These are phyloP conservation scores for Sesamia nonagrioides DNA, from an alignment of 1,140 invertebrate species.

Conservation along the genomic window DNA sequence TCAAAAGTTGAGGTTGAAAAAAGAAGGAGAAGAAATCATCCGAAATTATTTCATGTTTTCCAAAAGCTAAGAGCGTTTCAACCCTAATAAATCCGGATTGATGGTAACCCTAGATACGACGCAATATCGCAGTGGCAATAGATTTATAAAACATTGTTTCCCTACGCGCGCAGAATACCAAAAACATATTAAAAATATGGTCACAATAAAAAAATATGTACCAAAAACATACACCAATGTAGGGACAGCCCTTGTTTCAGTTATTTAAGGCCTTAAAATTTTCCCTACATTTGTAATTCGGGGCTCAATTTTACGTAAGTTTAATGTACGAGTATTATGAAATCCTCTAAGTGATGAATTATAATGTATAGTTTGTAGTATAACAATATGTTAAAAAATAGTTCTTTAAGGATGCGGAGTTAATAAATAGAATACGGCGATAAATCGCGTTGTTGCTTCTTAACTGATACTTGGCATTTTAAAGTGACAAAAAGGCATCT, in stretches of 20 bases:
- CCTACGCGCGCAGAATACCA: conserved; percentile 5
- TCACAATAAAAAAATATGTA: conserved; percentile 7
- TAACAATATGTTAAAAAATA: no score
- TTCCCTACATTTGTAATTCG: conserved; percentile 28
- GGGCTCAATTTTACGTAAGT: conserved; percentile 19
- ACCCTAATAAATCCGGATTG: conserved; percentile 39
- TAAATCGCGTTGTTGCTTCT: no score
- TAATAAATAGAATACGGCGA: neutral
- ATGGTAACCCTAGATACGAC: conserved; percentile 39
- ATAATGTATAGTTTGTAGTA: conserved; percentile 37
- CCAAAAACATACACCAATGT: neutral
- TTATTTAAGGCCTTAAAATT: conserved; percentile 33
- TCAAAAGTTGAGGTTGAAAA: no score
- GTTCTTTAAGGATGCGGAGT: neutral
- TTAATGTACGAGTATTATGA: conserved; percentile 39
- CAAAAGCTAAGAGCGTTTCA: conserved; percentile 15
- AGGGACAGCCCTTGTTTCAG: neutral
- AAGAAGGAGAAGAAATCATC: no score
- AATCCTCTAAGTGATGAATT: conserved; percentile 16
- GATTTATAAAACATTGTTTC: conserved; percentile 48
- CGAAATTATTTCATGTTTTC: neutral
- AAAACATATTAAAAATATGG: neutral
- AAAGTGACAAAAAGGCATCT: no score
- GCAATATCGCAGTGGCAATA: conserved; percentile 42
- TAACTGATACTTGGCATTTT: no score